Conservation (phyloP, 2,797 vertebrate genomes). For the Nasua narica region DNA sequence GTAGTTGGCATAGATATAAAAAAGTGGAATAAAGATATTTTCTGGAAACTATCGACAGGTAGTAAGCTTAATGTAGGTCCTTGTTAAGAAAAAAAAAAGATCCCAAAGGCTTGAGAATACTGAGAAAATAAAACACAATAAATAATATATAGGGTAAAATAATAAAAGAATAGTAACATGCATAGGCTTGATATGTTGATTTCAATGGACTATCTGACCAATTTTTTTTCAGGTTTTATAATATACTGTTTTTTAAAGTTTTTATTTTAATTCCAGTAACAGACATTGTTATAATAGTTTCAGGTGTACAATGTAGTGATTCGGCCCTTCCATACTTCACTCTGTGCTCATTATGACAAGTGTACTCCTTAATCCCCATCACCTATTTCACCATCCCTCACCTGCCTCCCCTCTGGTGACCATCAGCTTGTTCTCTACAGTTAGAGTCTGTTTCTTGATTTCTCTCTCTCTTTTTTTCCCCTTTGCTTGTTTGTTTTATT, state of each 20-base stretch:
- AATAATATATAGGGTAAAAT: background rate
- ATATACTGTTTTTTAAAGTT: background rate
- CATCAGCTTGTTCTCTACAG: background rate
- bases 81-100: background rate
- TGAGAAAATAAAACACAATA: background rate
- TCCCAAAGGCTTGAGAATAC: background rate
- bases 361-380: background rate
- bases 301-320: background rate
- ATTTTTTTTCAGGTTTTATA: background rate
- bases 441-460: background rate
- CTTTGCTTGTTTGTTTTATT: background rate
- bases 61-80: background rate
- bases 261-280: background rate
- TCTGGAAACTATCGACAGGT: background rate
- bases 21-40: background rate
- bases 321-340: background rate
- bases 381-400: background rate
- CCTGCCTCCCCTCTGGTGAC: background rate
- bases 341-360: background rate
- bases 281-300: background rate
- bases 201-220: background rate
- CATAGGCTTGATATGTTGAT: background rate
- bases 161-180: background rate
- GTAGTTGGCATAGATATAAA: background rate
- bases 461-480: background rate